Evolutionary conservation across 1,140 invertebrate genomes (phyloP).

Genomic region (Drosophila murphyi): DNA sequence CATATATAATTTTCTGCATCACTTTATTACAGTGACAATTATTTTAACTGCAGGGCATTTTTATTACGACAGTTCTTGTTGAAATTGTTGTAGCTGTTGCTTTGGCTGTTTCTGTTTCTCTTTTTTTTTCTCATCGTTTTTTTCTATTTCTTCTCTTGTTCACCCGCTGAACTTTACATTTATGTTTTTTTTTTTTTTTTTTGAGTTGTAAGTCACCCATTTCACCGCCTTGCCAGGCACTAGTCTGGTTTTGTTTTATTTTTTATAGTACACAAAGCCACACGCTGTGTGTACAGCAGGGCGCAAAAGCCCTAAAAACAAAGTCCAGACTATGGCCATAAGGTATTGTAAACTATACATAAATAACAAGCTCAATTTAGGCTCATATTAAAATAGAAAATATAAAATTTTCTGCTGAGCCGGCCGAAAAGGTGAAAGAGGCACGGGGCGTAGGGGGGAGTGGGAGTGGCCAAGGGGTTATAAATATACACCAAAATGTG

Average conservation of each 20-base stretch:
- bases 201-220: slow-evolving; percentile 3
- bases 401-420: slow-evolving; percentile 68
- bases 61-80: slow-evolving; percentile 77
- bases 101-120: slow-evolving; percentile 5
- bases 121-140: slow-evolving; percentile 56
- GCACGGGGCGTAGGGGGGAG: neutral
- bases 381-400: slow-evolving; percentile 81
- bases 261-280: slow-evolving; percentile 31
- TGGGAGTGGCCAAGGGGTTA: slow-evolving; percentile 19
- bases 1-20: slow-evolving; percentile 74
- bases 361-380: slow-evolving; percentile 82
- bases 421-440: slow-evolving; percentile 49
- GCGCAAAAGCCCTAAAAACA: slow-evolving; percentile 35
- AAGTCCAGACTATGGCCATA: slow-evolving; percentile 55
- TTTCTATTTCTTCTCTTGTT: slow-evolving; percentile 14
- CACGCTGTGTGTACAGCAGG: slow-evolving; percentile 59
- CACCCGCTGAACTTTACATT: slow-evolving; percentile 36
- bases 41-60: slow-evolving; percentile 82
- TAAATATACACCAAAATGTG: slow-evolving; percentile 47
- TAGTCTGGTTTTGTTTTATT: slow-evolving; percentile 44
- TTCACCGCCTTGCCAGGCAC: slow-evolving; percentile 31
- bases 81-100: slow-evolving; percentile 40
- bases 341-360: slow-evolving; percentile 78
- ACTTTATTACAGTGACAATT: slow-evolving; percentile 82
- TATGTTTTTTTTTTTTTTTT: slow-evolving; percentile 29